Evolutionary conservation across 23 tunicate species (phyloP).

Genomic region (Botrylloides violaceus): DNA sequence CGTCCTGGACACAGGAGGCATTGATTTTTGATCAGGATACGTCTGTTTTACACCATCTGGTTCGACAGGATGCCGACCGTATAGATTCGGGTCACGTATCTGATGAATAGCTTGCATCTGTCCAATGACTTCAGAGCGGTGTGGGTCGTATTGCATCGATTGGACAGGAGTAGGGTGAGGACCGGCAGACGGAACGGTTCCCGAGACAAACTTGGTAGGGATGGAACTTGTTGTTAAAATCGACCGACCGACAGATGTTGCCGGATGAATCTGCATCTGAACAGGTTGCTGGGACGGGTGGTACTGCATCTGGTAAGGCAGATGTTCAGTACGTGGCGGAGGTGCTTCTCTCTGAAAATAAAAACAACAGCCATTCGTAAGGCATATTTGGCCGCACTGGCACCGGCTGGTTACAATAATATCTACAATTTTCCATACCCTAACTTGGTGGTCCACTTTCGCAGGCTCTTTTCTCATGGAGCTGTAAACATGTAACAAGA

Average conservation of each 20-base stretch:
- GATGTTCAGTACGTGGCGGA: background rate
- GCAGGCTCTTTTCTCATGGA: background rate
- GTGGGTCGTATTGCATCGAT: background rate
- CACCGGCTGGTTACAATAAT: too few species aligned
- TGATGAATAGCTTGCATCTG: background rate
- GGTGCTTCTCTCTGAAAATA: background rate
- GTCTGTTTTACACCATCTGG: background rate
- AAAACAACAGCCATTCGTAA: too few species aligned
- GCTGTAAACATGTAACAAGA: too few species aligned
- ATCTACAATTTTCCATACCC: background rate
- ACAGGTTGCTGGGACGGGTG: background rate
- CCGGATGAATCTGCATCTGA: background rate
- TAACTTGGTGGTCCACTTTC: background rate
- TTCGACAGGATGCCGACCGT: background rate
- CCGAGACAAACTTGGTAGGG: slow-evolving; percentile 22
- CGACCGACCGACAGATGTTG: background rate
- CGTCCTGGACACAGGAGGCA: background rate
- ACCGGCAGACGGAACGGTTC: slow-evolving; percentile 1
- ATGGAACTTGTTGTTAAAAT: slow-evolving; percentile 16
- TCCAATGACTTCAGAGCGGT: background rate
- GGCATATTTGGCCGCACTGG: too few species aligned
- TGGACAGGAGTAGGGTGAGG: background rate
- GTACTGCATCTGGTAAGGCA: background rate
- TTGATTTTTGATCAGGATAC: too few species aligned
- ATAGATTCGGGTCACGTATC: background rate